Evolutionary conservation across 2,797 vertebrate species (phyloP).

Genomic region (Fistularia commersonii): DNA sequence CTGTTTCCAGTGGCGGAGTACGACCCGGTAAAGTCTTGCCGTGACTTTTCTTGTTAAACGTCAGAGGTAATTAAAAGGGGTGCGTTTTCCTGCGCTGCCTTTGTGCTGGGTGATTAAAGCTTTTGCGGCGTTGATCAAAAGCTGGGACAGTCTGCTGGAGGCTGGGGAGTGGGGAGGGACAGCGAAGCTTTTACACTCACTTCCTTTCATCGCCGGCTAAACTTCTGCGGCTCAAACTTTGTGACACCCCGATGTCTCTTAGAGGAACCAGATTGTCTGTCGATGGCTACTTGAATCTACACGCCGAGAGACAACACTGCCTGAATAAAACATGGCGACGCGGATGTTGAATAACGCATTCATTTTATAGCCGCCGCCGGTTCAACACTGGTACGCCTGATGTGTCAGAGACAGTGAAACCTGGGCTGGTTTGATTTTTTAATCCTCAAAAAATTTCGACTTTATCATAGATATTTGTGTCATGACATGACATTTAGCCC

Average conservation of each 20-base stretch:
- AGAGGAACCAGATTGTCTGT: conserved; percentile 11
- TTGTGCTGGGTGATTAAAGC: conserved; percentile 37
- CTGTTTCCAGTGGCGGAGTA: too few species aligned
- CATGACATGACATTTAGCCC: too few species aligned
- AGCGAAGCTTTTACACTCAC: neutral
- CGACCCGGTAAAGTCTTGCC: neutral
- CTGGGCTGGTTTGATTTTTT: too few species aligned
- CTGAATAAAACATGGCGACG: conserved; percentile 9
- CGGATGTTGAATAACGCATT: too few species aligned
- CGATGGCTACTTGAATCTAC: neutral
- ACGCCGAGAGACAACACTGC: neutral
- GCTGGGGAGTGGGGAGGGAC: conserved; percentile 16
- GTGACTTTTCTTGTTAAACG: conserved; percentile 17
- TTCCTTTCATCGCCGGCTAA: conserved; percentile 18
- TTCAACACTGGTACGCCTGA: too few species aligned
- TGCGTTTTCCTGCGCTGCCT: conserved; percentile 16
- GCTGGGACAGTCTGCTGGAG: neutral
- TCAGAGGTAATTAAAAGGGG: conserved; percentile 24
- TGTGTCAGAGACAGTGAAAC: too few species aligned
- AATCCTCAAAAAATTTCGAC: too few species aligned
- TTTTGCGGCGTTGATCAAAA: conserved; percentile 39
- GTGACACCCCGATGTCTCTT: conserved; percentile 1
- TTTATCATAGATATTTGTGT: too few species aligned
- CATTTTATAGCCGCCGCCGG: too few species aligned
- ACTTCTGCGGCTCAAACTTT: conserved; percentile 22